A percentile compares a stretch with the other conserved stretches of the same genome.
Evolutionary conservation across 2,797 vertebrate species (phyloP).

Genomic region (Spea hammondii): DNA sequence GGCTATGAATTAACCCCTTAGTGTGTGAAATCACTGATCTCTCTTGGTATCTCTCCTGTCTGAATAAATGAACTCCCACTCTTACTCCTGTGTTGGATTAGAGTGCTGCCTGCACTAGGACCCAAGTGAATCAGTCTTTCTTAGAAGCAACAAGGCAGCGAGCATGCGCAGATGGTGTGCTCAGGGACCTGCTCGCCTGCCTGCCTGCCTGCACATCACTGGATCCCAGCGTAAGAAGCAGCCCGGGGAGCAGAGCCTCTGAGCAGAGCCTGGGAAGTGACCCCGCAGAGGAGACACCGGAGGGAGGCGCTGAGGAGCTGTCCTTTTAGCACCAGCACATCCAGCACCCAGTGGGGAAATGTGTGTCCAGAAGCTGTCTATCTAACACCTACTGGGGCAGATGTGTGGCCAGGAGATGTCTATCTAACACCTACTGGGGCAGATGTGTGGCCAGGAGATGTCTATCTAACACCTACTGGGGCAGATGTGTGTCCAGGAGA

Average conservation of each 20-base stretch:
- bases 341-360: not conserved
- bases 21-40: no score
- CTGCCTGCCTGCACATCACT: not conserved
- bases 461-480: not conserved
- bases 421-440: not conserved
- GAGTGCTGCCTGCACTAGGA: not conserved
- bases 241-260: not conserved
- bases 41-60: no score
- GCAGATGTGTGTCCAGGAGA: not conserved
- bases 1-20: no score
- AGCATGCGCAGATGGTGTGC: not conserved
- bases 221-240: not conserved
- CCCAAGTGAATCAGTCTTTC: not conserved
- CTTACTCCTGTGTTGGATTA: no score
- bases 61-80: no score
- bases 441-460: not conserved
- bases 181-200: not conserved
- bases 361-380: not conserved
- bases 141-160: not conserved
- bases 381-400: not conserved
- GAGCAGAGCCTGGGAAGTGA: not conserved
- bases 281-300: not conserved
- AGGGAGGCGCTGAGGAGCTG: not conserved
- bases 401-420: not conserved
- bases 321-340: not conserved